A percentile compares a stretch with the other conserved stretches of the same genome.
Conservation (phyloP, 2,113 vertebrate genomes). For the Colius striatus region DNA sequence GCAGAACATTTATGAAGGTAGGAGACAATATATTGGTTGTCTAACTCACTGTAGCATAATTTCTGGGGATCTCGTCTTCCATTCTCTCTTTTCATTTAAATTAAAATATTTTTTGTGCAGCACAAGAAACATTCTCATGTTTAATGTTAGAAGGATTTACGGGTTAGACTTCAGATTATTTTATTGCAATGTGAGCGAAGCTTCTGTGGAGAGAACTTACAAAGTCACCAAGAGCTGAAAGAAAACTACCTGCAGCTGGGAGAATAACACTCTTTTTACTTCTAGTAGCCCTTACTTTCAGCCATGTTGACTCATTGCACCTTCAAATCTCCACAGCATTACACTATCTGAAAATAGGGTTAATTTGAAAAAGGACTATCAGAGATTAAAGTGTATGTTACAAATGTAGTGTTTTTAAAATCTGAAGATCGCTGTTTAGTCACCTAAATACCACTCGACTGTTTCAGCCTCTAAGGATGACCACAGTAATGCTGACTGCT, state of each 20-base stretch:
- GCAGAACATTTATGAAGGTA: slow-evolving; percentile 82
- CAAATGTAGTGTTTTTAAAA: not conserved
- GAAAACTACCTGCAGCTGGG: not conserved
- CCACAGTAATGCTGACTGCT: slow-evolving; percentile 88
- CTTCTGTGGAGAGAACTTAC: not conserved
- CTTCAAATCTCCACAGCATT: not conserved
- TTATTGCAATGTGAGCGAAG: not conserved
- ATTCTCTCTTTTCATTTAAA: not conserved
- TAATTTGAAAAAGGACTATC: not conserved
- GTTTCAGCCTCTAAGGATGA: slow-evolving; percentile 78
- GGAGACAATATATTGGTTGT: not conserved
- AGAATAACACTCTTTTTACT: not conserved
- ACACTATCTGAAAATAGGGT: not conserved
- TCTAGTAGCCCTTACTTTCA: not conserved
- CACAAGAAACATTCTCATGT: not conserved
- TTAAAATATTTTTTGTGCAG: not conserved
- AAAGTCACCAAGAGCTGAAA: not conserved
- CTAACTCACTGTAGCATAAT: not conserved
- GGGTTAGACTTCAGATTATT: not conserved
- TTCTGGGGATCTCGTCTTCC: not conserved
- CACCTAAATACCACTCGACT: not conserved
- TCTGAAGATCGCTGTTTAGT: not conserved
- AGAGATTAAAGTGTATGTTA: not conserved
- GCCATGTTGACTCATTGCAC: not conserved
- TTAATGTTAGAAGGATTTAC: not conserved